Base-by-base conservation (phyloP, 2,888 invertebrate species). In the Ectemnius lituratus region DNA sequence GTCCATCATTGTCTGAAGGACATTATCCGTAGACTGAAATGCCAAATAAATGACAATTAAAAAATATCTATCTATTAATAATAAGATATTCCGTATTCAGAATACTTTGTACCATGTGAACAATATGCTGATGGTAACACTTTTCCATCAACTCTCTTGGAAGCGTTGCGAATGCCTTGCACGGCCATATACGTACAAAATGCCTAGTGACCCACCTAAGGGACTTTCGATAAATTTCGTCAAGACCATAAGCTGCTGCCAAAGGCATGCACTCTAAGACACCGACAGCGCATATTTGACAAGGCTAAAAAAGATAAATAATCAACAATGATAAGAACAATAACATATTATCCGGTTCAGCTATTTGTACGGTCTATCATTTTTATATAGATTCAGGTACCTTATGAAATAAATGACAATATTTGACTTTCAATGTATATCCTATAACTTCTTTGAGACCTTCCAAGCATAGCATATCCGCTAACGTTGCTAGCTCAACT, bases 331-430 rank as follows among this genome's bases (percentile, higher is more conserved):
- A 37, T 11, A 6, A 11, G 11, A 6, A 37, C 37, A 37, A 37
- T 2, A 37, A 6, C 4, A 37, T 37, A 37, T 37, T 37, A 1
- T 2, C 11, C 37, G 4, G 8, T 4, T 37, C 37, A 37, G 11
- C 5, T 37, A 37, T 4, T 37, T 37, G 8, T 37, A 11, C 37
- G 37, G 8, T 37, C 5, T 37, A 37, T 37, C 8, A 37, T 4
- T 37, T 8, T 37, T 37, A 23, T 13, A 8, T 28, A 57, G 13
- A 20, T 23, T 59, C 28, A 56, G 81, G 88, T 91, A 95, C 96
- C 92, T 96, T 95, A 88, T 99, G 98, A 90, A 99, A 98, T 90
- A 97, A 95, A 91, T 99, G 98, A 89, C 98, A 98, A 90, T 97
- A 97, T 90, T 96, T 96, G 20, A 94, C 94, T 91, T 96, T 96